These are phyloP conservation scores for Indicator maculatus DNA, from an alignment of 2,113 vertebrate species.

Conservation along the genomic window DNA sequence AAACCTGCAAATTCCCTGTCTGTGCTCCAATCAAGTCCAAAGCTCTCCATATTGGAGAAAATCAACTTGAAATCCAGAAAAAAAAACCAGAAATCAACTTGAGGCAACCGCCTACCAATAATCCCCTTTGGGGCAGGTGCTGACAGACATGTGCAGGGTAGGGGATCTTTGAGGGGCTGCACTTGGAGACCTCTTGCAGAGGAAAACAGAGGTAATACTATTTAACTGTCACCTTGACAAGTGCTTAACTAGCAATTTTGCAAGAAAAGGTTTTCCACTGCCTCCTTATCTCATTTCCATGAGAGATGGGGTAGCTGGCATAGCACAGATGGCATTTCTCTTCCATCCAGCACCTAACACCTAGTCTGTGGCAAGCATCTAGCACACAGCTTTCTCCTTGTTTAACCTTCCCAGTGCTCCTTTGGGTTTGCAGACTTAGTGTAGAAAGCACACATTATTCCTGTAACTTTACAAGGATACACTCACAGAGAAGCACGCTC, in stretches of 20 bases:
- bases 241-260: not conserved
- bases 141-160: rapidly evolving
- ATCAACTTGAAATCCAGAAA: too few relatives aligned
- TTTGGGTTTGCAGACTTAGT: not conserved
- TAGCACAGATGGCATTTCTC: not conserved
- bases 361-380: not conserved
- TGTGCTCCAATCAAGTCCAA: not conserved
- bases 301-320: not conserved
- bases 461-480: rapidly evolving
- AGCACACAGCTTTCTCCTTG: not conserved
- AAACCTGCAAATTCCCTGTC: not conserved
- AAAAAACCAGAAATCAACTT: rapidly evolving
- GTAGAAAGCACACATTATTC: not conserved
- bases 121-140: not conserved
- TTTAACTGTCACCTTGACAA: not conserved
- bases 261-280: not conserved
- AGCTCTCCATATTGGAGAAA: too few relatives aligned
- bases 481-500: rapidly evolving
- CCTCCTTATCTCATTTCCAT: not conserved
- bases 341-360: too few relatives aligned
- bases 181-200: not conserved
- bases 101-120: not conserved
- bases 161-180: not conserved
- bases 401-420: not conserved
- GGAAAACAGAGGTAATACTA: not conserved